A percentile compares a stretch with the other conserved stretches of the same genome.
phyloP scores from a whole-genome alignment of 2,113 vertebrate genomes.

The Onychorhynchus coronatus region DNA sequence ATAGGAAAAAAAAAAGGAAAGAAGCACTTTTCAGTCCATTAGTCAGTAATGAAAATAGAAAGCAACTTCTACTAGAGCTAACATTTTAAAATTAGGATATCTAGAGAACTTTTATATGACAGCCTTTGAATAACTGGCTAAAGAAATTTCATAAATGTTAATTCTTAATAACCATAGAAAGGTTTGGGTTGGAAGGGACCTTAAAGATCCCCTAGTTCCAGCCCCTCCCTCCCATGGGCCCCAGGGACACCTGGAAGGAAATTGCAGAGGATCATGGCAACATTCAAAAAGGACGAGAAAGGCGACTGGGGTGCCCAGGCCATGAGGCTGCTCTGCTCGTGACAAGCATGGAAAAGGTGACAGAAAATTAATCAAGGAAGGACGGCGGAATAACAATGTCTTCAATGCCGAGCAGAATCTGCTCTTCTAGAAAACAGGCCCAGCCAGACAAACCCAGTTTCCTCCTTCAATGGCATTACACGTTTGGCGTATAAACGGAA shows the following conservation, averaged over 20 bases:
- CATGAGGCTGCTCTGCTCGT: accelerated
- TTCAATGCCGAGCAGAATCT: not conserved
- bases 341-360: not conserved
- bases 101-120: not conserved
- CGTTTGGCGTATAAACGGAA: not conserved
- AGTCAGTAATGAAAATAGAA: not conserved
- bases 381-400: not conserved
- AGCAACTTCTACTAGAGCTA: not conserved
- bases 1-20: not conserved
- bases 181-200: not conserved
- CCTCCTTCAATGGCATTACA: not conserved
- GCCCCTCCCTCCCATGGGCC: not conserved
- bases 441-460: not conserved
- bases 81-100: not conserved
- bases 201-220: not conserved
- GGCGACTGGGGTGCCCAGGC: accelerated
- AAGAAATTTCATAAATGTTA: not conserved
- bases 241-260: too few relatives aligned
- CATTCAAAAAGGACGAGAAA: not conserved
- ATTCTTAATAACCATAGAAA: not conserved
- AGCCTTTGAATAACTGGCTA: not conserved
- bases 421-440: not conserved
- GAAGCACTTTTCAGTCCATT: not conserved
- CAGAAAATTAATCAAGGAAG: not conserved
- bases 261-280: not conserved